These are phyloP conservation scores for Limnephilus marmoratus DNA, from an alignment of 2,888 invertebrate species.

Conservation along the genomic window DNA sequence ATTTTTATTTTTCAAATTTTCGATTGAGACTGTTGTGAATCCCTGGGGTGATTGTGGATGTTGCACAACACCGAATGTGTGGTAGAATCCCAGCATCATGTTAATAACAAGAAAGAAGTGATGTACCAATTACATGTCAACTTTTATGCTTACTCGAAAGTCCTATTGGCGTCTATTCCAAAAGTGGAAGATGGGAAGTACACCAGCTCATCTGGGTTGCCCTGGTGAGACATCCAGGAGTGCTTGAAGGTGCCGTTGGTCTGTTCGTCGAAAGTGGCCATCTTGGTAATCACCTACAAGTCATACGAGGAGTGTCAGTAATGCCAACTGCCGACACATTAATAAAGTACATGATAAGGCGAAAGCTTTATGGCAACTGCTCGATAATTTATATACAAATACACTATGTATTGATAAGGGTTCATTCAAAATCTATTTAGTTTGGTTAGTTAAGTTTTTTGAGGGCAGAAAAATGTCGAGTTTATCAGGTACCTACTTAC, in stretches of 20 bases:
- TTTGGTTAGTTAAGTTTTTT: neutral
- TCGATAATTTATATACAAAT: neutral
- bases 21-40: too few relatives aligned
- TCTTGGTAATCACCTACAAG: constrained; percentile 86
- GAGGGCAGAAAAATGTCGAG: neutral
- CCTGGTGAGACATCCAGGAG: constrained; percentile 90
- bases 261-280: constrained; percentile 91
- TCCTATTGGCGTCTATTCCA: constrained; percentile 95
- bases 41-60: neutral
- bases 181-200: constrained; percentile 93
- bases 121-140: constrained; percentile 60
- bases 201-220: constrained; percentile 90
- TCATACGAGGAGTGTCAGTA: neutral
- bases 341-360: neutral
- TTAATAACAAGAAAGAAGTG: neutral
- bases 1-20: too few relatives aligned
- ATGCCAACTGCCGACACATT: neutral
- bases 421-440: neutral
- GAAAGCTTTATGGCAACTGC: neutral
- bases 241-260: constrained; percentile 90
- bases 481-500: neutral
- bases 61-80: neutral
- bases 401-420: neutral
- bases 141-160: constrained; percentile 84
- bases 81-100: neutral